Evolutionary conservation across 2,113 vertebrate species (phyloP).

Genomic region (Tyto alba): DNA sequence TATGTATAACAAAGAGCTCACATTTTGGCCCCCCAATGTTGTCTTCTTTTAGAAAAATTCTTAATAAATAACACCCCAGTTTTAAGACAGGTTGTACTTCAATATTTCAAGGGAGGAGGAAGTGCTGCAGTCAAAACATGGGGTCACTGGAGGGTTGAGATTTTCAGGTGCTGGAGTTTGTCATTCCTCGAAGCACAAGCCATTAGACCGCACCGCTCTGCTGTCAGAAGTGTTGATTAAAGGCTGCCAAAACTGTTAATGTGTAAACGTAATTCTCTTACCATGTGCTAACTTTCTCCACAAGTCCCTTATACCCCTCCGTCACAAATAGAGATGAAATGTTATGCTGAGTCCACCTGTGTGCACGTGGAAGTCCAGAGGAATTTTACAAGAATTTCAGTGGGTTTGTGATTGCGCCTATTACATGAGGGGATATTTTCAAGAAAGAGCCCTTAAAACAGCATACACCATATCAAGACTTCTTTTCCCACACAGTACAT

Average conservation of each 20-base stretch:
- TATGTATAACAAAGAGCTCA: not conserved
- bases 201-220: not conserved
- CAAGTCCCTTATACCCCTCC: not conserved
- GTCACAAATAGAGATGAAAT: not conserved
- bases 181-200: not conserved
- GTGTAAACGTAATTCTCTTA: not conserved
- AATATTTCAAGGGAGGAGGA: not conserved
- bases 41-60: not conserved
- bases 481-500: not conserved
- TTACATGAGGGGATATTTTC: not conserved
- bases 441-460: not conserved
- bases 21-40: not conserved
- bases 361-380: not conserved
- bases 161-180: not conserved
- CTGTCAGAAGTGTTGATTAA: not conserved
- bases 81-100: not conserved
- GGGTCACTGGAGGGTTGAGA: not conserved
- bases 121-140: not conserved
- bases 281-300: not conserved
- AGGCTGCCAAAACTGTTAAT: not conserved
- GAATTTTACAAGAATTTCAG: not conserved
- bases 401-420: not conserved
- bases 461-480: not conserved
- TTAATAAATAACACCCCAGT: not conserved
- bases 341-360: accelerated